phyloP scores from a whole-genome alignment of 2,113 vertebrate species.

The Sigmodon hispidus region DNA sequence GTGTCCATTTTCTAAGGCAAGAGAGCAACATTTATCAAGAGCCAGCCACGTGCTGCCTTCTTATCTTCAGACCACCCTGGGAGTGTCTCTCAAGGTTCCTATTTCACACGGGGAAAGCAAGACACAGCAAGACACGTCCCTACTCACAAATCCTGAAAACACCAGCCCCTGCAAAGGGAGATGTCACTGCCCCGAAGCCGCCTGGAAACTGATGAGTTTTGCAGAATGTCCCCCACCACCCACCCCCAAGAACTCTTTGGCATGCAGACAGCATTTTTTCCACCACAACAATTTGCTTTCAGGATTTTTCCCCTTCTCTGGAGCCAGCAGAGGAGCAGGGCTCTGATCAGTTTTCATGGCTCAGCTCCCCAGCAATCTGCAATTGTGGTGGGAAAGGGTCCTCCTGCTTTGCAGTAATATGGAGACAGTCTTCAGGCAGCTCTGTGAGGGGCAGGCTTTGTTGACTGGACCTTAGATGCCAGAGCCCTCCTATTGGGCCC shows the following conservation, averaged over 20 bases:
- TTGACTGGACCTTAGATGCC: not conserved
- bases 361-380: conserved; percentile 42
- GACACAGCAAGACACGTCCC: not conserved
- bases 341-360: not conserved
- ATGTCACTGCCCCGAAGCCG: fast-evolving
- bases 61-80: not conserved
- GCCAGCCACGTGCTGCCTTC: not conserved
- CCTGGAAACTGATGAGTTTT: fast-evolving
- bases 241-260: not conserved
- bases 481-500: not conserved
- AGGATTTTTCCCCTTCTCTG: not conserved
- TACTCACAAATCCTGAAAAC: not conserved
- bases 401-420: not conserved
- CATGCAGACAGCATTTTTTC: not conserved
- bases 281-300: conserved; percentile 38
- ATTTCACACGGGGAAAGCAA: not conserved
- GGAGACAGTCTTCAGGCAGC: not conserved
- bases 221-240: fast-evolving
- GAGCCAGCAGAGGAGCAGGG: not conserved
- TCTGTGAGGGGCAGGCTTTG: not conserved
- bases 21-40: not conserved
- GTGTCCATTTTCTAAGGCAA: too few species aligned
- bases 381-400: not conserved
- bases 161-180: not conserved
- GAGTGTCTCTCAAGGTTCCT: not conserved